Evolutionary conservation across 2,888 invertebrate genomes (phyloP).

Genomic region (Trichopria drosophilae): DNA sequence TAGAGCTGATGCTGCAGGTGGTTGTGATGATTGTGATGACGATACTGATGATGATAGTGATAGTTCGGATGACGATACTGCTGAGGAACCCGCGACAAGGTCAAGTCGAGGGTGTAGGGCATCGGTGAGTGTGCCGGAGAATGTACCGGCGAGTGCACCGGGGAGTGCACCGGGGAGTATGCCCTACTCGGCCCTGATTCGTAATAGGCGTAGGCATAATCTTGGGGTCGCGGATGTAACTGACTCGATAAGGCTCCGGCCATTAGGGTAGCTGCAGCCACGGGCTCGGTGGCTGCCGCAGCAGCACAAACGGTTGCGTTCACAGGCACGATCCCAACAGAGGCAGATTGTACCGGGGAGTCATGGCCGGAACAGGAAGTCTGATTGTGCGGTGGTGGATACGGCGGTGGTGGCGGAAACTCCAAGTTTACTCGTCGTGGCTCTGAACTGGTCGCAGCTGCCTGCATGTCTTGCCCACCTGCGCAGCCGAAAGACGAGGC

Average conservation of each 20-base stretch:
- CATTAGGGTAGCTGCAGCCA: conserved; percentile 54
- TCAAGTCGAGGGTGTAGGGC: conserved; percentile 22
- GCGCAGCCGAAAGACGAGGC: conserved; percentile 48
- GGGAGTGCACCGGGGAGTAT: conserved; percentile 2
- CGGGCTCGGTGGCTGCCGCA: conserved; percentile 48
- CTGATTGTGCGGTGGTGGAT: conserved; percentile 63
- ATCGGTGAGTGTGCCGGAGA: not conserved
- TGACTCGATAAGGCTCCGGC: conserved; percentile 13
- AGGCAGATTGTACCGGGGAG: too few species aligned
- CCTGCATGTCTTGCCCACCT: conserved; percentile 38
- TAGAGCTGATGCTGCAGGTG: conserved; percentile 57
- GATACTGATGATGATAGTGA: conserved; percentile 47
- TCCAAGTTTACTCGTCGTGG: conserved; percentile 62
- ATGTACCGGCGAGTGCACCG: not conserved
- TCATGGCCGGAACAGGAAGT: conserved; percentile 12
- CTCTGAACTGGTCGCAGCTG: conserved; percentile 43
- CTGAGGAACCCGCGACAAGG: conserved; percentile 13
- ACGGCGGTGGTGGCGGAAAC: conserved; percentile 76
- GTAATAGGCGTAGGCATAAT: conserved; percentile 84
- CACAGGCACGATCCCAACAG: too few species aligned
- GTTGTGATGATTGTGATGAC: conserved; percentile 56
- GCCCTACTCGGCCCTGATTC: conserved; percentile 54
- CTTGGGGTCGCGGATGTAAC: conserved; percentile 52
- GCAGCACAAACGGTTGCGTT: too few species aligned
- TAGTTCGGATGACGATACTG: conserved; percentile 45